phyloP scores from a whole-genome alignment of 2,797 vertebrate genomes.

The Rhodeus uyekii region DNA sequence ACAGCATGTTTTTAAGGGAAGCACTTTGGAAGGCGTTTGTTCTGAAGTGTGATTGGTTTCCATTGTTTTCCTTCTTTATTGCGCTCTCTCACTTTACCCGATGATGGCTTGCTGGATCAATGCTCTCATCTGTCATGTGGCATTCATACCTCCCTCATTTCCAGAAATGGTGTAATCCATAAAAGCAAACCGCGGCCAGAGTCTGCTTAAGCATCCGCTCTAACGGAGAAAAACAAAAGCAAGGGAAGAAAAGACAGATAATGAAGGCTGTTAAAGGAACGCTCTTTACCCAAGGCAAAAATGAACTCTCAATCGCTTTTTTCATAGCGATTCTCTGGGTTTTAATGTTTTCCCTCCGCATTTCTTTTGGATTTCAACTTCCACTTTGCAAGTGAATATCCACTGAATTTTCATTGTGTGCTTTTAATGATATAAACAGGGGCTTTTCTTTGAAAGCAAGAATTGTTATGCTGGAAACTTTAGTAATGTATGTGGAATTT shows the following conservation, averaged over 20 bases:
- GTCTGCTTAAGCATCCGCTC: constrained; percentile 50
- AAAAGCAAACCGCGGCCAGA: constrained; percentile 43
- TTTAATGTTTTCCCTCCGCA: constrained; percentile 39
- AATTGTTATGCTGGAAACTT: background rate
- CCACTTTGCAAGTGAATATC: background rate
- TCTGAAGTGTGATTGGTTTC: constrained; percentile 35
- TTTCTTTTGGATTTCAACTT: background rate
- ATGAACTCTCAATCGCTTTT: constrained; percentile 45
- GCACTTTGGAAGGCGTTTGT: constrained; percentile 8
- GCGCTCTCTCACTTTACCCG: constrained; percentile 41
- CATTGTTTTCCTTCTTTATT: constrained; percentile 27
- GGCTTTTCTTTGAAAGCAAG: background rate
- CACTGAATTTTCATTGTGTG: constrained; percentile 23
- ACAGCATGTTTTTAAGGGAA: background rate
- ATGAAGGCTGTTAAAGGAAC: constrained; percentile 61
- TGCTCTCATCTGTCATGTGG: constrained; percentile 52
- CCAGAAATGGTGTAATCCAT: constrained; percentile 59
- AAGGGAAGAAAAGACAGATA: constrained; percentile 54
- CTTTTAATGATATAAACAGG: constrained; percentile 24
- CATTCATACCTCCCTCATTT: constrained; percentile 62
- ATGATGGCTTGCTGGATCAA: constrained; percentile 47
- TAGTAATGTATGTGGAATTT: too few species aligned
- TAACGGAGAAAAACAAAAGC: constrained; percentile 57
- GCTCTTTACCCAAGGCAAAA: constrained; percentile 55
- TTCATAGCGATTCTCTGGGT: constrained; percentile 30